Evolutionary conservation across 2,113 vertebrate species (phyloP).

Genomic region (Barbus barbus): DNA sequence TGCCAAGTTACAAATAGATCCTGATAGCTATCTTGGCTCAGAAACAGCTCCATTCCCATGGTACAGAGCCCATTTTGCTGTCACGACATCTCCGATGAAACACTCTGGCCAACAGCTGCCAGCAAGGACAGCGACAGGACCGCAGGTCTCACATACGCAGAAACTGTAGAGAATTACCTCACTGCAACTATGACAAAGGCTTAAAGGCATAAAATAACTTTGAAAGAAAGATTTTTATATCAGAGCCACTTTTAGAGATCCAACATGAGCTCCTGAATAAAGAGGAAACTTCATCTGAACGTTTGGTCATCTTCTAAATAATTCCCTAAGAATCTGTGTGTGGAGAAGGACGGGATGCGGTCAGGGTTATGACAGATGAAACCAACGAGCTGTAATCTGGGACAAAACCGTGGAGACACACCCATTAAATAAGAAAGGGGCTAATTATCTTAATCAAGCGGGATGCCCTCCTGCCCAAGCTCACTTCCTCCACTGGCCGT

Average conservation of each 20-base stretch:
- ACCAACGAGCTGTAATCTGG: slow-evolving; percentile 15
- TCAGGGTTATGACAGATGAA: slow-evolving; percentile 15
- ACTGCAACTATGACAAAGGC: slow-evolving; percentile 47
- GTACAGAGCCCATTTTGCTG: slow-evolving; percentile 22
- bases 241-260: slow-evolving; percentile 50
- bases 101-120: slow-evolving; percentile 45
- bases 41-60: slow-evolving; percentile 42
- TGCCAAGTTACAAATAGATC: slow-evolving; percentile 40
- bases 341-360: not conserved
- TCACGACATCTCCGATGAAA: slow-evolving; percentile 40
- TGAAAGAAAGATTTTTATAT: slow-evolving; percentile 71
- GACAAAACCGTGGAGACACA: slow-evolving; percentile 21
- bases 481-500: slow-evolving; percentile 12
- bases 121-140: slow-evolving; percentile 41
- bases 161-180: slow-evolving; percentile 66
- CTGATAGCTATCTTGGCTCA: slow-evolving; percentile 35
- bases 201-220: slow-evolving; percentile 49
- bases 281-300: not conserved
- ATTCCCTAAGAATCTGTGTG: not conserved
- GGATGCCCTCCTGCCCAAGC: slow-evolving; percentile 24
- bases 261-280: not conserved
- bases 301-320: not conserved
- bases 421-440: slow-evolving; percentile 33
- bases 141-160: slow-evolving; percentile 47
- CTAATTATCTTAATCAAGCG: slow-evolving; percentile 41